Conservation (phyloP, 2,888 invertebrate species). For the Cataglyphis albicans region DNA sequence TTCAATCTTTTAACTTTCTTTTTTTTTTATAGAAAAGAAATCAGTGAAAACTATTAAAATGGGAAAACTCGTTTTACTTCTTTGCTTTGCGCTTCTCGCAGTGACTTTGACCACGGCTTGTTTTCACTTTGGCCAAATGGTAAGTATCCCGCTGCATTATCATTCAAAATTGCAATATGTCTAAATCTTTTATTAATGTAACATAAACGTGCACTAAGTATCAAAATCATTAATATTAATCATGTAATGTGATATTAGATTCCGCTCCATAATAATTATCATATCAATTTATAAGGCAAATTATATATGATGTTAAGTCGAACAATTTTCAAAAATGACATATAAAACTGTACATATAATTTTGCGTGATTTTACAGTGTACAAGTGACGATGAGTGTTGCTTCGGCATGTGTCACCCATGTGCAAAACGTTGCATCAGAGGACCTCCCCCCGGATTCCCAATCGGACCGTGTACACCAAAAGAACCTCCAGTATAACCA, state of each 20-base stretch:
- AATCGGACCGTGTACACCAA: neutral
- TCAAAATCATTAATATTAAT: neutral
- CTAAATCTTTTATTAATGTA: neutral
- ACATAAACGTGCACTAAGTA: neutral
- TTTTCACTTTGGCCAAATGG: constrained; percentile 48
- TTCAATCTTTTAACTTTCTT: neutral
- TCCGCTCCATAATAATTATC: neutral
- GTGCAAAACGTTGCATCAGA: constrained; percentile 68
- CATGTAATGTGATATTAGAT: neutral
- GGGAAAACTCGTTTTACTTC: constrained; percentile 60
- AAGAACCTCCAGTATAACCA: neutral
- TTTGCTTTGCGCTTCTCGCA: constrained; percentile 62
- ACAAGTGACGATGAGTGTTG: constrained; percentile 62
- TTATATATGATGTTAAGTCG: neutral
- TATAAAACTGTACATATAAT: neutral
- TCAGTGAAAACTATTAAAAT: constrained; percentile 54
- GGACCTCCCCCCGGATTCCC: neutral
- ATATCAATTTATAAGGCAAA: neutral
- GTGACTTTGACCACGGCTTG: constrained; percentile 66
- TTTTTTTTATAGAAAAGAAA: constrained; percentile 1
- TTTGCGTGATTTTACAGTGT: constrained; percentile 63
- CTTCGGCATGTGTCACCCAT: constrained; percentile 65
- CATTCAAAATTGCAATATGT: neutral
- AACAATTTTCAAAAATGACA: neutral
- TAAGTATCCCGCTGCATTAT: constrained; percentile 61